A percentile compares a stretch with the other conserved stretches of the same genome.
Evolutionary conservation across 2,113 vertebrate species (phyloP).

Genomic region (Sterna hirundo): DNA sequence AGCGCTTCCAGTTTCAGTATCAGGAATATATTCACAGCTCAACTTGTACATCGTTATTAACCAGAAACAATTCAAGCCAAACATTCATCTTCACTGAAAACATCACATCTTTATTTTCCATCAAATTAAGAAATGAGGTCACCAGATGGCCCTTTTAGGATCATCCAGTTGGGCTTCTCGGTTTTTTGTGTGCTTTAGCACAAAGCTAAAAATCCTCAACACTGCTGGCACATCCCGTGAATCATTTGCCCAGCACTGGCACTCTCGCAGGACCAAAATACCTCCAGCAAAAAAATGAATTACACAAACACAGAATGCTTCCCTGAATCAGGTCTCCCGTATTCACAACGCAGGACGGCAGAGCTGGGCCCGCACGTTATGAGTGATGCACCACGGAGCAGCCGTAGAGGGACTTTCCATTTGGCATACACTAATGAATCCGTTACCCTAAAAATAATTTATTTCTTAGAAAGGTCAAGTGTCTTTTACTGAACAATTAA

Average conservation of each 20-base stretch:
- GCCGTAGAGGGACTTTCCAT: background rate
- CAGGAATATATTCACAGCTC: constrained; percentile 25
- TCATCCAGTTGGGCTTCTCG: background rate
- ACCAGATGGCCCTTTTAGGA: constrained; percentile 20
- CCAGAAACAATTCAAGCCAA: background rate
- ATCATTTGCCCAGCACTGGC: background rate
- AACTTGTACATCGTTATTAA: background rate
- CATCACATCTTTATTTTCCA: background rate
- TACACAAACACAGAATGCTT: background rate
- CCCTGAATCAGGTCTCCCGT: background rate
- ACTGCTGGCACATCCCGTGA: background rate
- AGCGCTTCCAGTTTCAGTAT: background rate
- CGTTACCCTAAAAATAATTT: background rate
- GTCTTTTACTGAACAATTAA: background rate
- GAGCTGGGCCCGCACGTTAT: background rate
- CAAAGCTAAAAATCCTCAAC: background rate
- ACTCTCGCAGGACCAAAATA: background rate
- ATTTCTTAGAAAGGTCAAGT: background rate
- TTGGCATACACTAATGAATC: background rate
- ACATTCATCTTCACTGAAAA: constrained; percentile 4
- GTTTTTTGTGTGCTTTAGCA: background rate
- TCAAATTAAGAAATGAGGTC: constrained; percentile 44
- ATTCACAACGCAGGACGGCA: background rate
- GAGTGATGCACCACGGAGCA: fast-evolving
- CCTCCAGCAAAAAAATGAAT: background rate